A percentile compares a stretch with the other conserved stretches of the same genome.
These are phyloP conservation scores for Troides aeacus DNA, from an alignment of 2,888 invertebrate genomes.

Conservation along the genomic window DNA sequence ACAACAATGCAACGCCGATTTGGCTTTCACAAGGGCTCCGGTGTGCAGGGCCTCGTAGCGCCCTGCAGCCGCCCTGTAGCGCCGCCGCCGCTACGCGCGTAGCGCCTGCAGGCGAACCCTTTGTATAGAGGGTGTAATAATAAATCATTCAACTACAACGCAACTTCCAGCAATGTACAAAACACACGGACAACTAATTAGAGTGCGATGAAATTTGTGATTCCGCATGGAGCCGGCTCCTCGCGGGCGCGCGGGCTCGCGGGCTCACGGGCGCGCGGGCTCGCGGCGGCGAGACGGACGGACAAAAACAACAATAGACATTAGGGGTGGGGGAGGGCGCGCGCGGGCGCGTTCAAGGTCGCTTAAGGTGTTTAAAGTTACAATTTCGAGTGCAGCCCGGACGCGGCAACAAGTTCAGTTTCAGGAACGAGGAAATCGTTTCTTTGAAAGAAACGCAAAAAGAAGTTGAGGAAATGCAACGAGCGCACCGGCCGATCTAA, in stretches of 20 bases:
- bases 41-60: conserved; percentile 11
- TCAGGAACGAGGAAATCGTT: background rate
- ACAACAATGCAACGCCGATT: too few relatives aligned
- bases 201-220: too few relatives aligned
- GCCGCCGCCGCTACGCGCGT: conserved; percentile 20
- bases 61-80: conserved; percentile 2
- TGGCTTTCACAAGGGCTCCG: background rate
- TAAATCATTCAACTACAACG: too few relatives aligned
- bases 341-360: background rate
- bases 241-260: too few relatives aligned
- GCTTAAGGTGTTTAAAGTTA: background rate
- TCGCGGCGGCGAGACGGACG: too few relatives aligned
- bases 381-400: background rate
- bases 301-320: too few relatives aligned
- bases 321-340: too few relatives aligned
- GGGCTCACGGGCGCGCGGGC: too few relatives aligned
- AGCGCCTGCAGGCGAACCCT: conserved; percentile 1
- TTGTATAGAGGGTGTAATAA: too few relatives aligned
- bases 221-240: too few relatives aligned
- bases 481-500: background rate
- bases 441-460: background rate
- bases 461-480: background rate
- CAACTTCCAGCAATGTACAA: too few relatives aligned
- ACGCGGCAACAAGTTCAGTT: background rate
- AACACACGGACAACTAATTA: too few relatives aligned